Conservation (phyloP, 2,888 invertebrate species). For the Xestia c-nigrum region DNA sequence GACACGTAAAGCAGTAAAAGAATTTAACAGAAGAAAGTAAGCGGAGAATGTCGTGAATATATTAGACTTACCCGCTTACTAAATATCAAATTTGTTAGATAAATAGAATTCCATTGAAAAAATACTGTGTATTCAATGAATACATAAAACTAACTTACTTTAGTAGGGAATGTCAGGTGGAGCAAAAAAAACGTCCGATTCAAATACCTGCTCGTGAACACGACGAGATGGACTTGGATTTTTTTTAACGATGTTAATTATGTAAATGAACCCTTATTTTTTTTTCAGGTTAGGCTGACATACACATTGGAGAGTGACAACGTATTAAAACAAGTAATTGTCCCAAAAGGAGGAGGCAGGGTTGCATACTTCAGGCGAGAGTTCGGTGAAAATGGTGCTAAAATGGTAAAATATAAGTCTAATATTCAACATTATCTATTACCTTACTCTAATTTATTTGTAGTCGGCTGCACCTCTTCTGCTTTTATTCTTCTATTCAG, state of each 20-base stretch:
- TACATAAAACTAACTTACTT: neutral
- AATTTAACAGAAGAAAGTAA: neutral
- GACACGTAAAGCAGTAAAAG: too few species aligned
- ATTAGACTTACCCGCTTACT: neutral
- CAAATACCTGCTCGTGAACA: constrained; percentile 12
- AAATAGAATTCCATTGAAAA: neutral
- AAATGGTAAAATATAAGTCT: constrained; percentile 75
- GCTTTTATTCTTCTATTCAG: neutral
- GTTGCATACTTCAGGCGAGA: constrained; percentile 77
- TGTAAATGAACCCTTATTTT: neutral
- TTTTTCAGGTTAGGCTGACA: constrained; percentile 72
- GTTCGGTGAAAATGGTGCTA: constrained; percentile 76
- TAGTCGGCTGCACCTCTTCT: neutral
- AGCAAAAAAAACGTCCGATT: neutral
- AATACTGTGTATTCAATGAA: neutral
- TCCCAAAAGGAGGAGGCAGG: constrained; percentile 74
- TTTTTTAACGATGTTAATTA: neutral
- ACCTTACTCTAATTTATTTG: neutral
- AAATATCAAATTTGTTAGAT: neutral
- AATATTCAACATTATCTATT: too few species aligned
- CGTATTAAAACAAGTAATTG: constrained; percentile 78
- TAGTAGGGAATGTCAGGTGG: neutral
- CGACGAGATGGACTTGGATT: neutral
- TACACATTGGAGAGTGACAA: constrained; percentile 80
- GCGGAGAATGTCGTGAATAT: neutral